Evolutionary conservation across 2,797 vertebrate genomes (phyloP), one percentile per base, ranked within the genome.

Genomic region (Falco concolor): DNA sequence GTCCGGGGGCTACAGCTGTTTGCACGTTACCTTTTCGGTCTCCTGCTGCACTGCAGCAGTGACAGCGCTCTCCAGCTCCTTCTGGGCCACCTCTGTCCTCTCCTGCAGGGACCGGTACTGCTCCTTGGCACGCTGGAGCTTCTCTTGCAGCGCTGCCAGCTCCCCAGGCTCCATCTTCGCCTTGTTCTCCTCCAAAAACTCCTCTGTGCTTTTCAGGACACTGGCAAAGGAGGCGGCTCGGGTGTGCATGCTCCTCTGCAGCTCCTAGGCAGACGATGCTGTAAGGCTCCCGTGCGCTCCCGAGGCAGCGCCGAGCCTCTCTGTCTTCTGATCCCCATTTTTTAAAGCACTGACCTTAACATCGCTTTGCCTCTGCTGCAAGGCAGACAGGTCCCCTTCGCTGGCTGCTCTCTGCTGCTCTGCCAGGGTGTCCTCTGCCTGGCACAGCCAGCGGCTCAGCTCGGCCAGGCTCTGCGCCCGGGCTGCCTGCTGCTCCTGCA

Each of bases 401-500:
- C 97, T 96, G 22, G 94, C 84, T 79, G 97, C 97, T 7, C 82
- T 44, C 74, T 94, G 98, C 95, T 99, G 98, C 97, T 89, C 97
- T 50, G 95, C 96, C 97, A 99, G 92, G 4, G 97, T 15, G 64
- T 96, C 96, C 92, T 99, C 98, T 6, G 99, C 98, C 91, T 98
- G 98, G 23, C 97, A 98, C 95, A 99, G 97, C 99, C 99, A 99
- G 97, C 76, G 87, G 60, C 96, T 97, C 56, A 99, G 98, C 85
- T 98, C 98, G 16, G 99, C 98, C 77, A 99, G 97, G 93, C 99
- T 99, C 97, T 98, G 98, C 8, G 98, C 98, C 90, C 98, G 99
- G 63, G 98, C 98, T 14, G 98, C 97, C 96, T 99, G 99, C 92
- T 99, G 99, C 97, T 99, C 99, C 94, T 99, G 98, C 60, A 99